A percentile compares a stretch with the other conserved stretches of the same genome.
Evolutionary conservation across 2,888 invertebrate genomes (phyloP).

Genomic region (Tupiocoris notatus): DNA sequence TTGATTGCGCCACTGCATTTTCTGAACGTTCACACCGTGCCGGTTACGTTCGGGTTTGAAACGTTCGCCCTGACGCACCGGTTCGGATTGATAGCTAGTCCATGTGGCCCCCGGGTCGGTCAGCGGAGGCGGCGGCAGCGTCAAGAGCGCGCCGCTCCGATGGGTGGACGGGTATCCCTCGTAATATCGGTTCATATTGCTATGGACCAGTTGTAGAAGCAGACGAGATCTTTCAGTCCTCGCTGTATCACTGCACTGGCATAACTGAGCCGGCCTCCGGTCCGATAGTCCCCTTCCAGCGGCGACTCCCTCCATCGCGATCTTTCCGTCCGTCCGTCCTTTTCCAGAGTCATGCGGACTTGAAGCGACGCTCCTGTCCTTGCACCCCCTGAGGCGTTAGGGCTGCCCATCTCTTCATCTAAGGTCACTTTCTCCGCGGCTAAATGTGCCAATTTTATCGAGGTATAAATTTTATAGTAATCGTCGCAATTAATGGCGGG

Average conservation of each 20-base stretch:
- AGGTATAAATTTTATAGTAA: too few relatives aligned
- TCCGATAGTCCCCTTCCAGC: constrained; percentile 8
- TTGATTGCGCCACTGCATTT: constrained; percentile 52
- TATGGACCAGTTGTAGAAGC: too few relatives aligned
- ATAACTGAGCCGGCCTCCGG: constrained; percentile 26
- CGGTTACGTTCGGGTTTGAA: constrained; percentile 65
- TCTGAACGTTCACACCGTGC: constrained; percentile 56
- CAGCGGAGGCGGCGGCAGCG: constrained; percentile 52
- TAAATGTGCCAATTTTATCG: neutral
- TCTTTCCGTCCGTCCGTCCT: neutral
- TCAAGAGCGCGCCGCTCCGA: constrained; percentile 47
- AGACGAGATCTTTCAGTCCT: neutral
- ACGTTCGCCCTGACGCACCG: constrained; percentile 63
- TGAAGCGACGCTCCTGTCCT: neutral
- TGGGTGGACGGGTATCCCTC: constrained; percentile 50
- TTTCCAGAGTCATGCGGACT: neutral
- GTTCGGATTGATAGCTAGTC: constrained; percentile 51
- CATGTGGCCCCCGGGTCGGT: constrained; percentile 51
- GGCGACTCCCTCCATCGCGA: neutral
- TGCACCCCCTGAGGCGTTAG: neutral
- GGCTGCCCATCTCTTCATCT: neutral
- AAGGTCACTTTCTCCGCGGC: neutral
- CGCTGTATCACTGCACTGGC: constrained; percentile 34
- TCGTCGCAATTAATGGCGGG: too few relatives aligned
- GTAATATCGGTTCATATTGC: constrained; percentile 51